phyloP scores from a whole-genome alignment of 2,888 invertebrate genomes.

The Parapristionchus giblindavisi region DNA sequence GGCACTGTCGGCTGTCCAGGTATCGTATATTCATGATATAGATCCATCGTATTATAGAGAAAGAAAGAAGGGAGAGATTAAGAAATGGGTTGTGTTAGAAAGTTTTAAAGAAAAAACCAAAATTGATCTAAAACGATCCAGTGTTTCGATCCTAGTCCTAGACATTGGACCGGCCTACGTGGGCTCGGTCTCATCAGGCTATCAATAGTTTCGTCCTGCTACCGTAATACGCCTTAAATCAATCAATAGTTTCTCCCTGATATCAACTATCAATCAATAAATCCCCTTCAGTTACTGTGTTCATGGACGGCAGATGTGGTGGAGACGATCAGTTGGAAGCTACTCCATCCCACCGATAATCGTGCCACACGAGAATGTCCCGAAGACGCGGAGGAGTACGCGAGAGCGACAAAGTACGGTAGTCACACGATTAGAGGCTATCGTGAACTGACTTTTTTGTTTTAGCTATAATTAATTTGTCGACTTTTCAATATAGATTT shows the following conservation, averaged over 20 bases:
- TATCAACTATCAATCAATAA: background rate
- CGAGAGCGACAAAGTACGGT: slow-evolving; percentile 77
- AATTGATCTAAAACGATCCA: too few relatives aligned
- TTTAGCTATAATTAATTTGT: background rate
- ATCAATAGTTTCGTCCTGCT: too few relatives aligned
- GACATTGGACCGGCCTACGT: too few relatives aligned
- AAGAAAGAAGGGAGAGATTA: background rate
- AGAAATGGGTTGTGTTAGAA: too few relatives aligned
- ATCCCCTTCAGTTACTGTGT: slow-evolving; percentile 83
- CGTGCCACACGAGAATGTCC: slow-evolving; percentile 89
- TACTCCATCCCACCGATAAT: slow-evolving; percentile 95
- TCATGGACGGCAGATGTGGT: slow-evolving; percentile 97
- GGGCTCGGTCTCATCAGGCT: too few relatives aligned
- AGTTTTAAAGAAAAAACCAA: too few relatives aligned
- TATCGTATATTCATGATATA: too few relatives aligned
- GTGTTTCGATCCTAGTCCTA: too few relatives aligned
- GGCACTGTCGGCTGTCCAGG: slow-evolving; percentile 85
- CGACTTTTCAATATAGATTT: background rate
- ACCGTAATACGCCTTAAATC: too few relatives aligned
- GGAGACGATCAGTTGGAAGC: slow-evolving; percentile 82
- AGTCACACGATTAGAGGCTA: background rate
- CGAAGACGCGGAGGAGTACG: slow-evolving; percentile 95
- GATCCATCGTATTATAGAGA: background rate
- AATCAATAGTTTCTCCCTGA: background rate
- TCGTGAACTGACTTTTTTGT: background rate